A percentile compares a stretch with the other conserved stretches of the same genome.
phyloP scores from a whole-genome alignment of 2,113 vertebrate species.

The Heteronetta atricapilla region DNA sequence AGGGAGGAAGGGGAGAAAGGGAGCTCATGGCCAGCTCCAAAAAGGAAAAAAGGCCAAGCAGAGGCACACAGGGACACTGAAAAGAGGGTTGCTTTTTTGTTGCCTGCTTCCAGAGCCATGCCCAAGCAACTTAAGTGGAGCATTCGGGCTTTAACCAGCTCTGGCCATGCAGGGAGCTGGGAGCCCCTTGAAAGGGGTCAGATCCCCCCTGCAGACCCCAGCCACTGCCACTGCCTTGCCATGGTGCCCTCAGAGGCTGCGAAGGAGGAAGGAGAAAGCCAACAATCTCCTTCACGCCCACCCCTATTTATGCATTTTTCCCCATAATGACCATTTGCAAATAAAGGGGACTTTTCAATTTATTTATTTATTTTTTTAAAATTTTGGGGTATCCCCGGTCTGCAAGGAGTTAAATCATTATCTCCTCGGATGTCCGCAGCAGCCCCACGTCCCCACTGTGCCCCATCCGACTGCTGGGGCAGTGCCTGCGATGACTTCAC shows the following conservation, averaged over 20 bases:
- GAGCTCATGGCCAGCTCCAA: background rate
- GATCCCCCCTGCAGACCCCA: too few relatives aligned
- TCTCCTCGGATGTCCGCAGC: constrained; percentile 29
- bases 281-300: fast-evolving
- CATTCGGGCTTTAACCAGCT: background rate
- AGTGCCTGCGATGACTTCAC: background rate
- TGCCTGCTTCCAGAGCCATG: background rate
- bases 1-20: background rate
- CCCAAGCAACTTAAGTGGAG: fast-evolving
- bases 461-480: constrained; percentile 43
- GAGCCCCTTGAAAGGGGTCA: background rate
- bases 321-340: background rate
- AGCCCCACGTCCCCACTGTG: background rate
- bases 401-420: constrained; percentile 61
- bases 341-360: background rate
- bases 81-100: fast-evolving
- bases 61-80: fast-evolving
- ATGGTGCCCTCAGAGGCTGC: background rate
- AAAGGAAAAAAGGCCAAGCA: background rate
- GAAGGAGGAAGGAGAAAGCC: background rate
- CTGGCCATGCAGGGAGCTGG: background rate
- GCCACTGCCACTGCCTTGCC: too few relatives aligned
- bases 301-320: background rate
- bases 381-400: background rate
- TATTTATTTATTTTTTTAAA: background rate